Conservation (phyloP, 2,888 invertebrate genomes). For the Acronicta alni region DNA sequence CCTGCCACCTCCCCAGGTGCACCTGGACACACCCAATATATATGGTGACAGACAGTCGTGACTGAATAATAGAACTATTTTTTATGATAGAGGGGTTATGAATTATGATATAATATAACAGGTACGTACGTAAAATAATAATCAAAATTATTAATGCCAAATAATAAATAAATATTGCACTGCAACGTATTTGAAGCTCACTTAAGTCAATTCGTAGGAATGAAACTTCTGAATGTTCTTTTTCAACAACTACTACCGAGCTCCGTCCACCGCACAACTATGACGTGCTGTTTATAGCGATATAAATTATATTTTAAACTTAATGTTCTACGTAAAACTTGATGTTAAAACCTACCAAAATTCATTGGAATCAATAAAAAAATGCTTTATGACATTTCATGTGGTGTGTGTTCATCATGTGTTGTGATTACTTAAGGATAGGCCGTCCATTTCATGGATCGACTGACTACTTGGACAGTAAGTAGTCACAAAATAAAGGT, state of each 20-base stretch:
- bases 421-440: background rate
- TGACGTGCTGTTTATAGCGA: slow-evolving; percentile 11
- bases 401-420: background rate
- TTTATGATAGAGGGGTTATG: too few species aligned
- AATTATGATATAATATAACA: too few species aligned
- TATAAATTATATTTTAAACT: slow-evolving; percentile 23
- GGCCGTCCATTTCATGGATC: background rate
- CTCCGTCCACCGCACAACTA: slow-evolving; percentile 7
- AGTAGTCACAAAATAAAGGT: too few species aligned
- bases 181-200: too few species aligned
- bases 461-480: too few species aligned
- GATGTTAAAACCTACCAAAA: slow-evolving; percentile 4
- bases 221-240: slow-evolving; percentile 6
- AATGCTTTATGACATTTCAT: background rate
- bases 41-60: too few species aligned
- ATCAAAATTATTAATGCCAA: too few species aligned
- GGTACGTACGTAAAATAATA: too few species aligned
- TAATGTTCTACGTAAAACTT: slow-evolving; percentile 26
- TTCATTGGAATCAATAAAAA: slow-evolving; percentile 4
- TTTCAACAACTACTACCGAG: background rate
- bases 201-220: background rate
- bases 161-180: too few species aligned
- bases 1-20: too few species aligned
- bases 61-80: too few species aligned
- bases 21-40: too few species aligned